Evolutionary conservation across 1,140 invertebrate genomes (phyloP).

Genomic region (Chrysopa pallens): DNA sequence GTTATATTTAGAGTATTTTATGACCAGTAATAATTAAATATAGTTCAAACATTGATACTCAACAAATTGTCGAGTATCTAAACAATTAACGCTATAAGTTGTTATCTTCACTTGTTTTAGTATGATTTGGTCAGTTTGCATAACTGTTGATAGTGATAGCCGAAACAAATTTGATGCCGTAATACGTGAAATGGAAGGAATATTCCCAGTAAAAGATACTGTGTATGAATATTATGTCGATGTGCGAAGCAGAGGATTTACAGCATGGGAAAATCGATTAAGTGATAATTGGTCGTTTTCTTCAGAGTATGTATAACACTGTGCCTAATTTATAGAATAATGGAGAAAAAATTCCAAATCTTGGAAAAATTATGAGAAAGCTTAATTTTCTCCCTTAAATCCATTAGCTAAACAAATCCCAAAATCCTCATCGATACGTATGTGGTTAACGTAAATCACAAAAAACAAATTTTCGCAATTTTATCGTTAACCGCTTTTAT

Average conservation of each 20-base stretch:
- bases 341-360: not conserved
- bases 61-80: too few relatives aligned
- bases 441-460: too few relatives aligned
- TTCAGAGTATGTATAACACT: conserved; percentile 26
- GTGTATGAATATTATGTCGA: conserved; percentile 79
- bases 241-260: conserved; percentile 39
- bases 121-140: conserved; percentile 69
- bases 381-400: too few relatives aligned
- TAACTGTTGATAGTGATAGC: conserved; percentile 60
- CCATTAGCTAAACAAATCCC: too few relatives aligned
- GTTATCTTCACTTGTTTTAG: conserved; percentile 18
- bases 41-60: too few relatives aligned
- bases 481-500: too few relatives aligned
- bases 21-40: too few relatives aligned
- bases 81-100: conserved; percentile 4
- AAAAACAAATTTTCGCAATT: too few relatives aligned
- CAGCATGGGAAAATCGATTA: conserved; percentile 61
- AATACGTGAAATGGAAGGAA: conserved; percentile 62
- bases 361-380: too few relatives aligned
- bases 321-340: not conserved
- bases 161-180: conserved; percentile 60
- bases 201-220: conserved; percentile 67
- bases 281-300: conserved; percentile 50
- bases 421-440: too few relatives aligned
- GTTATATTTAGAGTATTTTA: too few relatives aligned